Base-by-base conservation (phyloP, 2,888 invertebrate species). In the Drosophila nr. fundita region DNA sequence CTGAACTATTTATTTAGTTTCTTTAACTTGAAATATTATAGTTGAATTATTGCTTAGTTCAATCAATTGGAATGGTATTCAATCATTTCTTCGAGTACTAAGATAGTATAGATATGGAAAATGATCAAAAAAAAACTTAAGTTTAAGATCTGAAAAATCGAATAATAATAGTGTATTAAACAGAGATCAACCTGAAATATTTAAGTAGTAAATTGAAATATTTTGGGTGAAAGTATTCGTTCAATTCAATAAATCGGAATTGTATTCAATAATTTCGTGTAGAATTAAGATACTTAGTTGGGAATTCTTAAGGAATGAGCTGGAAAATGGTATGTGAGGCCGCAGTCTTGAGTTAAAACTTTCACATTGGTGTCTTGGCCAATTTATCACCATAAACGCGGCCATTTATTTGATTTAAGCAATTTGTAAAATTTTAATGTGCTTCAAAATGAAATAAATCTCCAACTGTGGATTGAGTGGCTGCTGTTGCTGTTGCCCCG, bases 391-490 rank as follows among this genome's bases (percentile, higher is more conserved):
- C 81, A 88, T 89, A 85, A 85, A 85, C 86, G 88, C 86, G 70
- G 88, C 86, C 61, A 85, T 85, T 89, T 85, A 80, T 89, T 89
- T 88, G 87, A 85, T 88, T 86, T 74, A 70, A 76, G 90, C 90
- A 86, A 86, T 86, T 86, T 86, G 85, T 86, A 88, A 90, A 90
- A 86, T 89, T 86, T 90, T 86, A 90, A 90, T 86, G 90, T 84
- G 73, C 89, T 85, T 73, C 89, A 79, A 74, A 89, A 83, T 61
- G 77, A 87, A 85, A 84, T 84, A 84, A 84, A 84, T 84, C 88
- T 87, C 58, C 69, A 65, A 76, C 89, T 85, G 83, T 76, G 89
- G 76, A 87, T 87, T 89, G 78, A 65, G 80, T 71, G 67, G 55
- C 55, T 52, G 59, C 36, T 34, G 36, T 48, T 52, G 48, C 27